These are phyloP conservation scores for Neomorphus geoffroyi DNA, from an alignment of 2,797 vertebrate genomes.

Conservation along the genomic window DNA sequence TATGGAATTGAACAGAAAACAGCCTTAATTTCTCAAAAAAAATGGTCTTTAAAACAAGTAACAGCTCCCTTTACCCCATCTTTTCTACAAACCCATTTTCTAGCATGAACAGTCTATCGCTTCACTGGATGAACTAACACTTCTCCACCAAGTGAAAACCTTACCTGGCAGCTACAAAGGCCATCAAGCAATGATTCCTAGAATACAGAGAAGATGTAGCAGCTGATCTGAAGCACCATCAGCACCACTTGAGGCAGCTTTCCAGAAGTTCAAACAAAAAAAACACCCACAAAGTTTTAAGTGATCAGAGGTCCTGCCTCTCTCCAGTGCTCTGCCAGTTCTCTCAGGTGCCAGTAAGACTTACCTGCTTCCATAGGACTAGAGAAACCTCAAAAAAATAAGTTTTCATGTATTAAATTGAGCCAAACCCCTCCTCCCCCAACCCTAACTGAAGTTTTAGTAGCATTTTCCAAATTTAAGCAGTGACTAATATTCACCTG, in stretches of 20 bases:
- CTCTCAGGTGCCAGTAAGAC: neutral
- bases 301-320: neutral
- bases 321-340: neutral
- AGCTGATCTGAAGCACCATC: neutral
- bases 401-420: neutral
- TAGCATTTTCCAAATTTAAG: neutral
- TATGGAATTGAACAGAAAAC: neutral
- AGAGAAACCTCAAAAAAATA: neutral
- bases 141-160: neutral
- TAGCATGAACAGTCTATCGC: neutral
- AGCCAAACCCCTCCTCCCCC: neutral
- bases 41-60: neutral
- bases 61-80: neutral
- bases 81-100: neutral
- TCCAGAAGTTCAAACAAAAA: neutral
- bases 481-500: neutral
- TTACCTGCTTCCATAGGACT: neutral
- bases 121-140: neutral
- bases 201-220: neutral
- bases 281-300: fast-evolving
- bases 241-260: neutral
- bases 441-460: too few relatives aligned
- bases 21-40: neutral
- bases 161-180: neutral
- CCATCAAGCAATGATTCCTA: neutral